A percentile compares a stretch with the other conserved stretches of the same genome.
Evolutionary conservation across 2,888 invertebrate genomes (phyloP).

Genomic region (Ischnus inquisitorius): DNA sequence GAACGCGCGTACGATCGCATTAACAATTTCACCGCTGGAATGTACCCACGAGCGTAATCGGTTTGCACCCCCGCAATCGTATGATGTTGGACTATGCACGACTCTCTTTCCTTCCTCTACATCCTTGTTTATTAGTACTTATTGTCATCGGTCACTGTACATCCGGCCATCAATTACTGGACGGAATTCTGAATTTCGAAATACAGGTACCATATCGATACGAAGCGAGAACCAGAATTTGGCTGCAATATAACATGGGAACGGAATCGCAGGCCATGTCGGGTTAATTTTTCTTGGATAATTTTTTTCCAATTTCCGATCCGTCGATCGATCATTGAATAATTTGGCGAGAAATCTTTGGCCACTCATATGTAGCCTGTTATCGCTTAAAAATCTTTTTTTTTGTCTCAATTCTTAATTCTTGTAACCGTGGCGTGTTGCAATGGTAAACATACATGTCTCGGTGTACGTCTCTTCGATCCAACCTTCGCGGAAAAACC

Average conservation of each 20-base stretch:
- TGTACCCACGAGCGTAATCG: slow-evolving; percentile 63
- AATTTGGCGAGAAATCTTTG: too few relatives aligned
- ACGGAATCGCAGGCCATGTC: too few relatives aligned
- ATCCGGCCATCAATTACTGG: background rate
- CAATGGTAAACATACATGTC: slow-evolving; percentile 11
- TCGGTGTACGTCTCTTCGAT: slow-evolving; percentile 37
- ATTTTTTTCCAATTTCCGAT: too few relatives aligned
- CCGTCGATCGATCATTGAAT: too few relatives aligned
- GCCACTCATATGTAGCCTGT: too few relatives aligned
- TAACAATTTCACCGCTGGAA: slow-evolving; percentile 70
- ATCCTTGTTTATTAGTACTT: slow-evolving; percentile 59
- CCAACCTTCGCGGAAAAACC: slow-evolving; percentile 56
- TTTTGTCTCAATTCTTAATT: too few relatives aligned
- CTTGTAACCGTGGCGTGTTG: too few relatives aligned
- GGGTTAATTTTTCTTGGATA: too few relatives aligned
- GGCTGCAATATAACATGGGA: background rate
- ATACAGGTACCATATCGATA: background rate
- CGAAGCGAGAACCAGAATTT: background rate
- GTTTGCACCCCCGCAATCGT: slow-evolving; percentile 50
- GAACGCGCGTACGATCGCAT: slow-evolving; percentile 66
- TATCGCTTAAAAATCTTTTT: too few relatives aligned
- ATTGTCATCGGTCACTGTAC: slow-evolving; percentile 47
- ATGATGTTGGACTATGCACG: slow-evolving; percentile 46
- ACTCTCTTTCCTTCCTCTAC: background rate
- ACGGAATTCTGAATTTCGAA: background rate